These are phyloP conservation scores for Lepidocolaptes lacrymiger DNA, from an alignment of 2,797 vertebrate species.

Conservation along the genomic window DNA sequence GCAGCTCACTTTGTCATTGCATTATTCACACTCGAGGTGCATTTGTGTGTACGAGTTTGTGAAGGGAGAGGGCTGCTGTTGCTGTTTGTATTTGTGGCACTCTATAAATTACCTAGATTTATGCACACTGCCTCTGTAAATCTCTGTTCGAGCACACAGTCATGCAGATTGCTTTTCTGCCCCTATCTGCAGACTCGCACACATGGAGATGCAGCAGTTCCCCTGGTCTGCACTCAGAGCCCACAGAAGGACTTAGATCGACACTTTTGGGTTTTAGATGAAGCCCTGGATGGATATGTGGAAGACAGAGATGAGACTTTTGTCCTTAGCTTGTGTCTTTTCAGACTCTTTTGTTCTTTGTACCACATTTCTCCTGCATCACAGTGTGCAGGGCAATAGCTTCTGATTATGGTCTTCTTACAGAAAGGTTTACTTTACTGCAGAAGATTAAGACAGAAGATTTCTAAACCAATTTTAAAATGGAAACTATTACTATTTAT, in stretches of 20 bases:
- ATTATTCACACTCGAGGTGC: conserved; percentile 58
- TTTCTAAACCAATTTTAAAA: background rate
- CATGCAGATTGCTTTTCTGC: background rate
- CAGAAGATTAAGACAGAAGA: background rate
- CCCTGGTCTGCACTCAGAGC: background rate
- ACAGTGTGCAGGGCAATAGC: background rate
- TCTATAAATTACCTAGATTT: conserved; percentile 36
- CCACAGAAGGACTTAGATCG: fast-evolving
- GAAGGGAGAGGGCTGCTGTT: background rate
- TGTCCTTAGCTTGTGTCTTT: background rate
- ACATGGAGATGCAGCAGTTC: background rate
- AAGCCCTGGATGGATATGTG: background rate
- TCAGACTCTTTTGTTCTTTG: background rate
- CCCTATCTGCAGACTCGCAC: background rate
- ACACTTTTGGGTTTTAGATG: background rate
- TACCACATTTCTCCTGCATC: background rate
- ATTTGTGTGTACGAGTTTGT: conserved; percentile 2
- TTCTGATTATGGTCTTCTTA: background rate
- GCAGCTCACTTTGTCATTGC: conserved; percentile 52
- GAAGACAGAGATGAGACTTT: background rate
- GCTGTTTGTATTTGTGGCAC: conserved; percentile 29
- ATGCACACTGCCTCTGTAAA: background rate
- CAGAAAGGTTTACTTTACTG: background rate
- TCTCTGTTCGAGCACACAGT: background rate
- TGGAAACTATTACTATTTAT: background rate